A percentile compares a stretch with the other conserved stretches of the same genome.
phyloP scores from a whole-genome alignment of 1,140 invertebrate genomes.

The Chrysoperla carnea region DNA sequence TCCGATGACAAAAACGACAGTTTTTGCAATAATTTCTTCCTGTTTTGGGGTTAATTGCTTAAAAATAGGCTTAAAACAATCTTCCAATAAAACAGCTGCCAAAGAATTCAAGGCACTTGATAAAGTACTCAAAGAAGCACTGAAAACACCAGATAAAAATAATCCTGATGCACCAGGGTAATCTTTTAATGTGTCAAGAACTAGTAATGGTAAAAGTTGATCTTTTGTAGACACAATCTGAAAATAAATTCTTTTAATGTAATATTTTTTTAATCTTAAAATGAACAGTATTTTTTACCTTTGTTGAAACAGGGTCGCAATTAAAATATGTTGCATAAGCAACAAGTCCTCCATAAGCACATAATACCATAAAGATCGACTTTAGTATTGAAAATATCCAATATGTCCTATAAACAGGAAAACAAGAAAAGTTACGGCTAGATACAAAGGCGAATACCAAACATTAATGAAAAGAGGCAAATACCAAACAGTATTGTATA shows the following conservation, averaged over 20 bases:
- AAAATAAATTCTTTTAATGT: conserved; percentile 13
- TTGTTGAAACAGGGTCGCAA: conserved; percentile 68
- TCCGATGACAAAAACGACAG: conserved; percentile 48
- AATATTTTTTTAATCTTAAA: too few species aligned
- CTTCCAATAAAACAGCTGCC: conserved; percentile 75
- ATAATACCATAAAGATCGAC: too few species aligned
- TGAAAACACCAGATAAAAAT: conserved; percentile 75
- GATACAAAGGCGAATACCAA: too few species aligned
- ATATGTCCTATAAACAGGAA: too few species aligned
- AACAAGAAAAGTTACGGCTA: too few species aligned
- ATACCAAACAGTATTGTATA: too few species aligned
- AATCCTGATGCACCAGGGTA: conserved; percentile 60
- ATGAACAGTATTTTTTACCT: conserved; percentile 29
- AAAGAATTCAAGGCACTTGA: conserved; percentile 85
- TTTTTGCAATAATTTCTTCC: conserved; percentile 45
- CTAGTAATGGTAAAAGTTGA: too few species aligned
- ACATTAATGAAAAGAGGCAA: too few species aligned
- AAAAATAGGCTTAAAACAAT: conserved; percentile 49
- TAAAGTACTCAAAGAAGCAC: conserved; percentile 81
- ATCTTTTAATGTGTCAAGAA: conserved; percentile 46
- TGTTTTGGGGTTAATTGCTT: conserved; percentile 38
- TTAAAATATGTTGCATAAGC: conserved; percentile 68
- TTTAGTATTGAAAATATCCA: too few species aligned
- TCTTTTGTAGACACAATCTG: conserved; percentile 54
- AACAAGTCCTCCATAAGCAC: too few species aligned